phyloP scores from a whole-genome alignment of 2,113 vertebrate genomes.

The Furnarius figulus region DNA sequence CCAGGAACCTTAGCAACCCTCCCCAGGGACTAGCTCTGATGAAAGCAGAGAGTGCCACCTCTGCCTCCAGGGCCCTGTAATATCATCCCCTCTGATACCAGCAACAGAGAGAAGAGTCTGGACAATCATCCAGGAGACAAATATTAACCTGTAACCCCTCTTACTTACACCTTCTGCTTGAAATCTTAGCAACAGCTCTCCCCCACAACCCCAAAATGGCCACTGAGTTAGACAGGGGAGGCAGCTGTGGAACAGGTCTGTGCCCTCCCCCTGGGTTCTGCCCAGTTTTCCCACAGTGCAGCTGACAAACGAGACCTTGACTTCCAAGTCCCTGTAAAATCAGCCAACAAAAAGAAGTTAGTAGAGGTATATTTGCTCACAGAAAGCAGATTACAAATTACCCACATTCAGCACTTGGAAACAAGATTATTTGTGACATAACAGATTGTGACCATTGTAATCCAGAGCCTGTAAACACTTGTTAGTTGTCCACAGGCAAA shows the following conservation, averaged over 20 bases:
- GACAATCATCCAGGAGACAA: neutral
- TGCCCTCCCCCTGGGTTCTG: neutral
- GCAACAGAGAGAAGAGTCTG: neutral
- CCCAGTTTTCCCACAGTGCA: neutral
- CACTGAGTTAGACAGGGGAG: neutral
- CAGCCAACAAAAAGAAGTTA: neutral
- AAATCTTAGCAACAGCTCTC: neutral
- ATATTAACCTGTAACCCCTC: neutral
- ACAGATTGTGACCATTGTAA: slow-evolving; percentile 38
- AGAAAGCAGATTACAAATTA: slow-evolving; percentile 41
- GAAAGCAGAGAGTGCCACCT: neutral
- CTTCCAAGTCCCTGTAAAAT: neutral
- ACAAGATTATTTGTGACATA: slow-evolving; percentile 50
- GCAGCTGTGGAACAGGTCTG: neutral
- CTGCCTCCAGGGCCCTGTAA: neutral
- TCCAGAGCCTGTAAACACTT: slow-evolving; percentile 27
- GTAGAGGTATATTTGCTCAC: neutral
- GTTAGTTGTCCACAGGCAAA: neutral
- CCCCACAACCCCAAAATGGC: neutral
- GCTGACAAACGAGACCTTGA: neutral
- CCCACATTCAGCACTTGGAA: neutral
- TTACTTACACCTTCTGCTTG: neutral
- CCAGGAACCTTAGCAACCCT: neutral
- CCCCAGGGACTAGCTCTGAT: neutral
- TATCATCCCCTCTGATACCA: neutral